phyloP scores from a whole-genome alignment of 2,797 vertebrate species.

The Anniella stebbinsi region DNA sequence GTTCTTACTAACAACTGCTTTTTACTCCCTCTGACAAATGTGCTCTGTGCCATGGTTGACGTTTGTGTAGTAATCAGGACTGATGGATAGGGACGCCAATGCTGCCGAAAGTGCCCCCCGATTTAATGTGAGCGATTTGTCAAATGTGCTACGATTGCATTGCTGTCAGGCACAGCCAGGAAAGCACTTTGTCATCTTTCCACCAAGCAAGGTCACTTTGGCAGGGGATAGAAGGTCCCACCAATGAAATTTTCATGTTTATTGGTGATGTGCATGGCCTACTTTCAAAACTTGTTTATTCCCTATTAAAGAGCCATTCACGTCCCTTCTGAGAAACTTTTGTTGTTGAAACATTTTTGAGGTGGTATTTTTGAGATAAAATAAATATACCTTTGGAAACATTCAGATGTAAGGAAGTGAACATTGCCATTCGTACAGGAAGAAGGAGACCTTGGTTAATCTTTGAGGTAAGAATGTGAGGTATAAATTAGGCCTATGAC shows the following conservation, averaged over 20 bases:
- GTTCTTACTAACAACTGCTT: slow-evolving; percentile 85
- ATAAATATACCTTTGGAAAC: neutral
- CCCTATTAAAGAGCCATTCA: slow-evolving; percentile 50
- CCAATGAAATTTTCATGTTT: slow-evolving; percentile 75
- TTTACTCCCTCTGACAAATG: slow-evolving; percentile 87
- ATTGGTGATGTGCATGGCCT: slow-evolving; percentile 64
- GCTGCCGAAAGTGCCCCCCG: slow-evolving; percentile 84
- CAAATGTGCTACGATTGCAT: slow-evolving; percentile 80
- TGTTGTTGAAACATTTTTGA: slow-evolving; percentile 4
- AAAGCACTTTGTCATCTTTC: slow-evolving; percentile 84
- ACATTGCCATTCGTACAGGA: neutral
- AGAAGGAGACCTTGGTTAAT: neutral
- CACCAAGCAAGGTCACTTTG: slow-evolving; percentile 88
- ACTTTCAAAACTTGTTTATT: slow-evolving; percentile 67
- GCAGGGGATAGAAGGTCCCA: slow-evolving; percentile 74
- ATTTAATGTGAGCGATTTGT: slow-evolving; percentile 86
- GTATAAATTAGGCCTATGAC: neutral
- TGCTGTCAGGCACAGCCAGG: slow-evolving; percentile 80
- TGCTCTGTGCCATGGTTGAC: slow-evolving; percentile 81
- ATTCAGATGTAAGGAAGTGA: neutral
- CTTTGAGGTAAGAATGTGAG: neutral
- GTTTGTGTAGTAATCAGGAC: slow-evolving; percentile 88
- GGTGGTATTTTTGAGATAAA: neutral
- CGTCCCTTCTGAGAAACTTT: slow-evolving; percentile 33
- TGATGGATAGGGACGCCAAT: slow-evolving; percentile 87